Evolutionary conservation across 2,797 vertebrate species (phyloP), one percentile per base, ranked within the genome.

Genomic region (Paedocypris micromegethes): DNA sequence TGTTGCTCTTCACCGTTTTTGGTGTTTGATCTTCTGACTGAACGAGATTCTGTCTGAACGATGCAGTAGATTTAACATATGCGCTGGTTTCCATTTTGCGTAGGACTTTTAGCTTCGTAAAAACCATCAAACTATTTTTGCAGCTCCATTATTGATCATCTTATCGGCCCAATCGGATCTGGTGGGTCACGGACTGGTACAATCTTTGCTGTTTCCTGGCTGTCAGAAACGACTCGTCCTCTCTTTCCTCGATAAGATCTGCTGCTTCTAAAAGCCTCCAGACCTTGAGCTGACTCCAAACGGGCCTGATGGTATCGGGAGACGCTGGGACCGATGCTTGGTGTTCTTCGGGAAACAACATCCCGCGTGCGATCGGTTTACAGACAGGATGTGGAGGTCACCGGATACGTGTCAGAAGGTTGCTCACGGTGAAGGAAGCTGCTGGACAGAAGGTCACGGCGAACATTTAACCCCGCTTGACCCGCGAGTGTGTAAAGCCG

Each of bases 171-270:
- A 47, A 58, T 64, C 49, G 64, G 49, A 40, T 68, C 51, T 69
- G 61, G 74, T 5, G 3, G 7, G 50, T 66, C 72, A 61, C 43
- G 77, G 66, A 50, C 59, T 40, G 9, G 50, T 53, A 55, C 51
- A 51, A 49, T 42, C 58, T 44, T 52, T 40, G 46, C 37, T 47
- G 43, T 41, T 64, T 57, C 61, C 58, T n/a, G 56, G 8, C 59
- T 72, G 23, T 75, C 65, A 47, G 63, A 58, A 67, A 61, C 46
- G 6, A 6, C 68, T 51, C 9, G 46, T 74, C 64, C 66, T 61
- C 56, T n/a, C 58, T 50, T 56, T 65, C 57, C 9, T 48, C 9
- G 73, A 78, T 80, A 78, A 67, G 48, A 78, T 78, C 69, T 5
- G 8, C 61, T 73, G 59, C 66, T 64, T 74, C 73, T 67, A 70